Conservation (phyloP, 1,140 invertebrate genomes). For the Epicauta chinensis region DNA sequence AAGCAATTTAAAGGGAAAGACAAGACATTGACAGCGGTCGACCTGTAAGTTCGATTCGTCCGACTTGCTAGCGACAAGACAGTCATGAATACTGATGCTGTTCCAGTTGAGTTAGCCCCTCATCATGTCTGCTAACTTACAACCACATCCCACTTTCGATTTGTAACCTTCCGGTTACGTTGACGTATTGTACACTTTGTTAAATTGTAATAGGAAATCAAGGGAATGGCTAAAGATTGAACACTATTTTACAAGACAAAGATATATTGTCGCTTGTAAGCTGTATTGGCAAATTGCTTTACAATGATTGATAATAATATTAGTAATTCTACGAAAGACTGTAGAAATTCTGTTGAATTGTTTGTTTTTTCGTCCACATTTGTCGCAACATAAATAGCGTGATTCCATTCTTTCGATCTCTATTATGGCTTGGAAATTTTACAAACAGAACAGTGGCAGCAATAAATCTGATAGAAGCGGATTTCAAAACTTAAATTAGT, state of each 20-base stretch:
- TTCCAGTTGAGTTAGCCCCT: slow-evolving; percentile 18
- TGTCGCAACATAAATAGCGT: too few species aligned
- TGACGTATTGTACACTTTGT: slow-evolving; percentile 17
- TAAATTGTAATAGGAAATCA: slow-evolving; percentile 9
- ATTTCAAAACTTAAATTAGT: slow-evolving; percentile 27
- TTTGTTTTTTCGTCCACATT: too few species aligned
- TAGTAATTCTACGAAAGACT: too few species aligned
- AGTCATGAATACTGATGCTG: slow-evolving; percentile 30
- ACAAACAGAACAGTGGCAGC: slow-evolving; percentile 4
- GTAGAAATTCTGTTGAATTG: too few species aligned
- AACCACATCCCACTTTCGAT: slow-evolving; percentile 20
- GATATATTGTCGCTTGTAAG: too few species aligned
- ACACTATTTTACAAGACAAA: too few species aligned
- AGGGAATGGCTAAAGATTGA: too few species aligned
- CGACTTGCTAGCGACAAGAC: slow-evolving; percentile 25
- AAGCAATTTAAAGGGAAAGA: slow-evolving; percentile 25
- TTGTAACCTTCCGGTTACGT: slow-evolving; percentile 20
- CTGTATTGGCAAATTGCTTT: too few species aligned
- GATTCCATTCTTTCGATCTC: background rate
- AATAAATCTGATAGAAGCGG: slow-evolving; percentile 21
- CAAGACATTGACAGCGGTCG: slow-evolving; percentile 31
- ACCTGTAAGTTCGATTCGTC: slow-evolving; percentile 25
- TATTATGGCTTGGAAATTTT: slow-evolving; percentile 9
- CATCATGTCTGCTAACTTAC: slow-evolving; percentile 23
- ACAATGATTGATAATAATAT: too few species aligned